Evolutionary conservation across 2,797 vertebrate species (phyloP).

Genomic region (Capromys pilorides): DNA sequence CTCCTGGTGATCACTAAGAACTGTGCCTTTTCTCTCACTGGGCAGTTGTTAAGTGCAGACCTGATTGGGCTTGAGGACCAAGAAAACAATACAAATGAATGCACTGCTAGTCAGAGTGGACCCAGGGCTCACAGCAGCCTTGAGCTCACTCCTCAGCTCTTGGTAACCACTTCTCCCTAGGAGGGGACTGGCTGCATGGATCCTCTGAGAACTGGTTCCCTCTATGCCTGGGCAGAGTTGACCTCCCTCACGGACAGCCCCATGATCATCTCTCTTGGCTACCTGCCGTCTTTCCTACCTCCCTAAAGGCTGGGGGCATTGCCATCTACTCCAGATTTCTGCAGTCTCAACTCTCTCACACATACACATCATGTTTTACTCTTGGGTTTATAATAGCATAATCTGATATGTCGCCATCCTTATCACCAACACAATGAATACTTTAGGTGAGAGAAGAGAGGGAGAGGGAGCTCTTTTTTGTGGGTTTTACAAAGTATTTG

Average conservation of each 20-base stretch:
- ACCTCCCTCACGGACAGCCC: rapidly evolving
- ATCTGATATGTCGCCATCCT: background rate
- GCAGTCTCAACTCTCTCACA: background rate
- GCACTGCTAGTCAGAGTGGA: background rate
- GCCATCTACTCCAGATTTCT: background rate
- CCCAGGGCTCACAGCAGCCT: background rate
- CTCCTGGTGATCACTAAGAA: background rate
- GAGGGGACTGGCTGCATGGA: background rate
- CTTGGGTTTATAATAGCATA: background rate
- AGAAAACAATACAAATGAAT: too few relatives aligned
- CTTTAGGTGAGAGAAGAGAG: too few relatives aligned
- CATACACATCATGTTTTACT: background rate
- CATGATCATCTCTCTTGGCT: background rate
- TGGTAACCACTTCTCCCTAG: background rate
- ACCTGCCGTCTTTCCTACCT: background rate
- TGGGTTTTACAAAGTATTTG: background rate
- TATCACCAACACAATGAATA: background rate
- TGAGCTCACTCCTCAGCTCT: background rate
- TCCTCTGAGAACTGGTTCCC: background rate
- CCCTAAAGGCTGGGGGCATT: background rate
- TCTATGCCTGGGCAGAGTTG: background rate
- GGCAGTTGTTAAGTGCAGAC: background rate
- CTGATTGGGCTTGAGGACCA: background rate
- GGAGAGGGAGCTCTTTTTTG: background rate
- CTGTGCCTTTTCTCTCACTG: background rate